Percentiles rank a stretch among this genome's conserved stretches.
These are phyloP conservation scores for Canis aureus DNA, from an alignment of 2,113 vertebrate species.

Conservation along the genomic window DNA sequence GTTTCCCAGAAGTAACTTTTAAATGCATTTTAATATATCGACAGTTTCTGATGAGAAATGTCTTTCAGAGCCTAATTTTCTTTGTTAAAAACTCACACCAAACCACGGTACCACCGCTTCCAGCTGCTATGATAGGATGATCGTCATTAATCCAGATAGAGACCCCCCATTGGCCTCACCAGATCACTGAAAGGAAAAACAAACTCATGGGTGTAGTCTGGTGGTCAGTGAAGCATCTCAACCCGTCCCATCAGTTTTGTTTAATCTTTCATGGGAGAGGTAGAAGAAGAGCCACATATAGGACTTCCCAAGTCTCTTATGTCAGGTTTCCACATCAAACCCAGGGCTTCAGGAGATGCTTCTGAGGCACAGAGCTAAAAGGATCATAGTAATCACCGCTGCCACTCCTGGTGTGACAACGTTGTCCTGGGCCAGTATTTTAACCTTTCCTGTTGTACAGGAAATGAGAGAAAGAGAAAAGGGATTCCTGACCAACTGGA, in stretches of 20 bases:
- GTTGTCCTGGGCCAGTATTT: background rate
- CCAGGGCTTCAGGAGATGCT: background rate
- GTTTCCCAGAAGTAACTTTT: conserved; percentile 67
- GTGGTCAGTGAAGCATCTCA: conserved; percentile 7
- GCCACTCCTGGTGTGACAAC: background rate
- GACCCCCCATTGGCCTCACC: background rate
- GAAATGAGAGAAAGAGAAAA: conserved; percentile 1
- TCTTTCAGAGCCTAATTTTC: conserved; percentile 69
- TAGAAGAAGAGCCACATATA: background rate
- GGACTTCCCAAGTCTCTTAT: background rate
- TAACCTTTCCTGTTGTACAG: conserved; percentile 40
- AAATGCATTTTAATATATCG: conserved; percentile 69
- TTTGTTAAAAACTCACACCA: conserved; percentile 54
- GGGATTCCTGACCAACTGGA: background rate
- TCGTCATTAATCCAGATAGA: background rate
- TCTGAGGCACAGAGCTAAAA: background rate
- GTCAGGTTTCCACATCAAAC: background rate
- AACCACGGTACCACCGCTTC: background rate
- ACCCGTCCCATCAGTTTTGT: background rate
- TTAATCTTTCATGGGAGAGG: background rate
- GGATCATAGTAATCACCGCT: background rate
- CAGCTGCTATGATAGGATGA: background rate
- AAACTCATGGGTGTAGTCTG: background rate
- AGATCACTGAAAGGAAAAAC: conserved; percentile 31
- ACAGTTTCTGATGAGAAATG: conserved; percentile 68